phyloP scores from a whole-genome alignment of 1,140 invertebrate genomes.

The Phymorhynchus buccinoides region DNA sequence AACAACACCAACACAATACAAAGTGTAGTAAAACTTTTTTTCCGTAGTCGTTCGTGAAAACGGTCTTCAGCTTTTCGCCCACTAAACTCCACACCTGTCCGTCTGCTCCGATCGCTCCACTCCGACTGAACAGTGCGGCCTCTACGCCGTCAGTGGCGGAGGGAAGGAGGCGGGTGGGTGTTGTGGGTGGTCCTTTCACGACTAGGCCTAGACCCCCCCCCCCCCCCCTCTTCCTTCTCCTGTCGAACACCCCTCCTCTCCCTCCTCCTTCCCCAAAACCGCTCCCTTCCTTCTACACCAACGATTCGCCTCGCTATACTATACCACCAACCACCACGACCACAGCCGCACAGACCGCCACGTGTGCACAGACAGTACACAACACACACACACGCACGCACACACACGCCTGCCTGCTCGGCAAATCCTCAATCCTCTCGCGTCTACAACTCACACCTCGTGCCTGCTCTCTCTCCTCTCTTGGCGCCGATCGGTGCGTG shows the following conservation, averaged over 20 bases:
- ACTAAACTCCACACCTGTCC: conserved; percentile 31
- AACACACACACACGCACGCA: background rate
- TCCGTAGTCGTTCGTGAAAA: background rate
- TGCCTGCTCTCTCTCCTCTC: background rate
- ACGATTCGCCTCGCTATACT: no score
- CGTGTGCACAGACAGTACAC: no score
- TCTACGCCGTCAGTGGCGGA: conserved; percentile 5
- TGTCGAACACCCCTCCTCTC: background rate
- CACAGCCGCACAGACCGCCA: no score
- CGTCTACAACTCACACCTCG: conserved; percentile 38
- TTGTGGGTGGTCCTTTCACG: conserved; percentile 32
- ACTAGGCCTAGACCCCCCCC: no score
- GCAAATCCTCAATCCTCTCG: conserved; percentile 31
- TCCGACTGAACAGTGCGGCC: conserved; percentile 20
- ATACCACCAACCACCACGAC: no score
- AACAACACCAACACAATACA: no score
- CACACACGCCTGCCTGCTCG: background rate
- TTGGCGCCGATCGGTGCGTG: conserved; percentile 28
- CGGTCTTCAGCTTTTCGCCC: background rate
- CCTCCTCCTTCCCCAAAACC: background rate
- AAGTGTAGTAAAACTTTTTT: no score
- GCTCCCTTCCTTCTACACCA: background rate
- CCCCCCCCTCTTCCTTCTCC: background rate
- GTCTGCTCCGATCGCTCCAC: conserved; percentile 11
- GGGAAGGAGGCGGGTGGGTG: conserved; percentile 24